Base-by-base conservation (phyloP, 2,888 invertebrate genomes). In the Sinhomidia bicolor region DNA sequence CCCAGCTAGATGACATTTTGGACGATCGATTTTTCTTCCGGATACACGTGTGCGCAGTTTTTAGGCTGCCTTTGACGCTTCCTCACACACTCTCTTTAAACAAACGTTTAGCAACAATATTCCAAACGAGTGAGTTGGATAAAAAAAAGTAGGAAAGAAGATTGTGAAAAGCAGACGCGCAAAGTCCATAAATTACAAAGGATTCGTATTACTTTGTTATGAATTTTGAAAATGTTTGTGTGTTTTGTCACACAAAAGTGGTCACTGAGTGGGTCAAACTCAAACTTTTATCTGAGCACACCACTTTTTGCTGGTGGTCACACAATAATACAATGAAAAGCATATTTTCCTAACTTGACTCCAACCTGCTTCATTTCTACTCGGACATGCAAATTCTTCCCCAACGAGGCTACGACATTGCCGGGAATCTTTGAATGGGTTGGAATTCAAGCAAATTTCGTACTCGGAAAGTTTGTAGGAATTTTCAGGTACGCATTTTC, bases 221-320 rank as follows among this genome's bases (percentile, higher is more conserved):
- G 17, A 36, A 12, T 32, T 54, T 29, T 32, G 54, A n/a, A 57
- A 78, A 10, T 17, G 32, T 6, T 29, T n/a, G 47, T 17, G 20
- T 47, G 71, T 44, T 29, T 6, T 9, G 54, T 1, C 32, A 9
- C n/a, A 76, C 44, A 60, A n/a, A 84, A 78, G 65, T 51, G 78
- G 85, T 85, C 85, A 74, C 36, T 54, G n/a, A 71, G 68, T 23
- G 17, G 84, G 83, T 60, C 74, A 84, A 29, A 44, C n/a, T 10
- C n/a, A 47, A 81, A 65, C 44, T 54, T 26, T 23, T 54, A 47
- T 7, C 7, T n/a, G 20, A 29, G 7, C 6, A 57, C 12, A 20
- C 51, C 0, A n/a, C n/a, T n/a, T n/a, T n/a, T n/a, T n/a, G n/a
- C n/a, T n/a, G n/a, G n/a, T 47, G 41, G 47, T 51, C 44, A 62